phyloP scores from a whole-genome alignment of 2,113 vertebrate genomes.

The Aphyosemion australe region DNA sequence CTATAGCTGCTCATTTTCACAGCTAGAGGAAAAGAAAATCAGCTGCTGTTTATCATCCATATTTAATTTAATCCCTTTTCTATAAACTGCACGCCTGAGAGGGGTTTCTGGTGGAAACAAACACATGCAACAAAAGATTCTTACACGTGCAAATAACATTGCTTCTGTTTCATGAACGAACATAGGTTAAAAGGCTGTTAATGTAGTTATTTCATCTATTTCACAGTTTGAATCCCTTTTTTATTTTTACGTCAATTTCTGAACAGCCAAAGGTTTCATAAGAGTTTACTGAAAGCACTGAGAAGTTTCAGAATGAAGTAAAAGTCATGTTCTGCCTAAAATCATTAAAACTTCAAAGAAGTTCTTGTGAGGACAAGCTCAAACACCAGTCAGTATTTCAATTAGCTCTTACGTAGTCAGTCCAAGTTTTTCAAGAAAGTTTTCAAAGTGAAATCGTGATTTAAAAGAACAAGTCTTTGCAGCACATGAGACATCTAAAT shows the following conservation, averaged over 20 bases:
- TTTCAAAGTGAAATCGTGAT: constrained; percentile 10
- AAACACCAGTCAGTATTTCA: constrained; percentile 15
- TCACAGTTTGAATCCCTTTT: neutral
- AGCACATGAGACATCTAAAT: constrained; percentile 10
- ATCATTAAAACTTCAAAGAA: neutral
- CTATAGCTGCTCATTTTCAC: constrained; percentile 56
- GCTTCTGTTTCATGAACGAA: no score
- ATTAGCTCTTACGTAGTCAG: neutral
- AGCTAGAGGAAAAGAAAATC: constrained; percentile 38
- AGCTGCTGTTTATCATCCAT: constrained; percentile 51
- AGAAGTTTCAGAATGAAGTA: neutral
- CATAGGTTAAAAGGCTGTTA: no score
- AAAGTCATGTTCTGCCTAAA: neutral
- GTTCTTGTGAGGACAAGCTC: neutral
- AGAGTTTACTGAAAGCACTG: neutral
- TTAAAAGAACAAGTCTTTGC: constrained; percentile 4
- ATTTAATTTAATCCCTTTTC: constrained; percentile 36
- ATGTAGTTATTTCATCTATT: no score
- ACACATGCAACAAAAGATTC: neutral
- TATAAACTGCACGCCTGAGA: constrained; percentile 36
- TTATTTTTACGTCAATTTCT: neutral
- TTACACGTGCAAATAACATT: constrained; percentile 9
- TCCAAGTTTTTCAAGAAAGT: constrained; percentile 15
- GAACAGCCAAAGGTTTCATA: neutral
- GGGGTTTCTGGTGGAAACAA: constrained; percentile 6